A percentile compares a stretch with the other conserved stretches of the same genome.
These are phyloP conservation scores for Eupithecia abbreviata DNA, from an alignment of 2,888 invertebrate species.

Conservation along the genomic window DNA sequence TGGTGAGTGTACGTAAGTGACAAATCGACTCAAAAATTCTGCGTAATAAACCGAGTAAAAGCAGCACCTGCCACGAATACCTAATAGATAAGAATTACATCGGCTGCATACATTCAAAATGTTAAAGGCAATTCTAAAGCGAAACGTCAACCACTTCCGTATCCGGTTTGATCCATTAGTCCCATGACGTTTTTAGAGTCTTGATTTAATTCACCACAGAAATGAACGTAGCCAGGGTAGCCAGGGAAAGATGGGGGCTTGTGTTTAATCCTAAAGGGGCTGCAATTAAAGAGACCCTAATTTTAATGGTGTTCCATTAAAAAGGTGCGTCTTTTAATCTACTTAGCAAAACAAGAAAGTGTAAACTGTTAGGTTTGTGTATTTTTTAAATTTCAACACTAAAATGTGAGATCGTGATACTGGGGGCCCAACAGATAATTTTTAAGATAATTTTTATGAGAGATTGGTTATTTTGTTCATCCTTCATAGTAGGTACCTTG, in stretches of 20 bases:
- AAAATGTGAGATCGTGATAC: not conserved
- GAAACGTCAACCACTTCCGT: constrained; percentile 37
- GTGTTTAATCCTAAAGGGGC: not conserved
- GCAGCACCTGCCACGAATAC: constrained; percentile 8
- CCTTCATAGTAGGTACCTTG: too few relatives aligned
- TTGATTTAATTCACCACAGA: constrained; percentile 52
- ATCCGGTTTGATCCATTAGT: constrained; percentile 42
- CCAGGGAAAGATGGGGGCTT: constrained; percentile 1
- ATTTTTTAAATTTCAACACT: not conserved
- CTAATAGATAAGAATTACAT: constrained; percentile 10
- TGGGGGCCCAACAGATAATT: not conserved
- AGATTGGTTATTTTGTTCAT: too few relatives aligned
- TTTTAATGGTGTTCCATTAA: not conserved
- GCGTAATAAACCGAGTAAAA: not conserved
- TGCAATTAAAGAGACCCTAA: not conserved
- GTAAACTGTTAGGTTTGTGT: not conserved
- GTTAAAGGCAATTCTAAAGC: constrained; percentile 15
- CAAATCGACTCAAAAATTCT: not conserved
- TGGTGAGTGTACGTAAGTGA: too few relatives aligned
- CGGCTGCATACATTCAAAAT: constrained; percentile 8
- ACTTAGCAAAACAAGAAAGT: not conserved
- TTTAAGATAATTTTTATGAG: too few relatives aligned
- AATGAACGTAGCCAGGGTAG: constrained; percentile 24
- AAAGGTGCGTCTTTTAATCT: too few relatives aligned
- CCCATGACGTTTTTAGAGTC: constrained; percentile 45